A percentile compares a stretch with the other conserved stretches of the same genome.
These are phyloP conservation scores for Oasisia sp. DNA, from an alignment of 2,888 invertebrate species.

Conservation along the genomic window DNA sequence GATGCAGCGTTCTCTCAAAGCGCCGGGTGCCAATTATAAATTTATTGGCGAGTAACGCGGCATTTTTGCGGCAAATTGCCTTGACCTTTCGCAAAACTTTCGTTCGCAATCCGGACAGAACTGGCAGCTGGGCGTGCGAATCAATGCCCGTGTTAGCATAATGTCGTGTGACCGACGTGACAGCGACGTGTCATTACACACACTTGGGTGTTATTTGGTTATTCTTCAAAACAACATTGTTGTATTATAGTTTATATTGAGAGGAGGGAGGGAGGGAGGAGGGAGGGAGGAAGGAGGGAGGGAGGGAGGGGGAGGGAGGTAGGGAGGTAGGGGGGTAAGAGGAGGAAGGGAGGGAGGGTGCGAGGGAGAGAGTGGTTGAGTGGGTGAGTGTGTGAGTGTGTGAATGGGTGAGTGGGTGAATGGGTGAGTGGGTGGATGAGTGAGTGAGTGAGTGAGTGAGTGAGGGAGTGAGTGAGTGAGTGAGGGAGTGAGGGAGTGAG, in stretches of 20 bases:
- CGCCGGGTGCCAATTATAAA: neutral
- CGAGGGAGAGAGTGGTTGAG: no score
- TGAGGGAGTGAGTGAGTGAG: no score
- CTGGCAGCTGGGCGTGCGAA: neutral
- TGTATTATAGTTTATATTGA: neutral
- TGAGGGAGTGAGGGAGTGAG: no score
- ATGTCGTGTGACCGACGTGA: neutral
- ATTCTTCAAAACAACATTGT: neutral
- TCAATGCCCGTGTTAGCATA: neutral
- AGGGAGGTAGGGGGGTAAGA: no score
- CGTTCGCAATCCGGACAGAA: no score
- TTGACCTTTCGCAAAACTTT: neutral
- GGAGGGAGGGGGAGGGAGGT: no score
- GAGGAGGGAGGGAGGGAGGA: neutral
- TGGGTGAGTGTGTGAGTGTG: no score
- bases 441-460: no score
- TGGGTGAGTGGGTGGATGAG: no score
- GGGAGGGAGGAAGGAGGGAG: no score
- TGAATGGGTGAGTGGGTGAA: no score
- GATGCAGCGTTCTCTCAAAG: conserved; percentile 17
- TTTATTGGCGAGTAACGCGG: conserved; percentile 17
- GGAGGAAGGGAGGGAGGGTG: no score
- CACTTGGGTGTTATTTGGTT: neutral
- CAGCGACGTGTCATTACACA: neutral
- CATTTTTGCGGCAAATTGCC: conserved; percentile 14